A percentile compares a stretch with the other conserved stretches of the same genome.
Conservation (phyloP, 2,888 invertebrate species). For the Pteria penguin region DNA sequence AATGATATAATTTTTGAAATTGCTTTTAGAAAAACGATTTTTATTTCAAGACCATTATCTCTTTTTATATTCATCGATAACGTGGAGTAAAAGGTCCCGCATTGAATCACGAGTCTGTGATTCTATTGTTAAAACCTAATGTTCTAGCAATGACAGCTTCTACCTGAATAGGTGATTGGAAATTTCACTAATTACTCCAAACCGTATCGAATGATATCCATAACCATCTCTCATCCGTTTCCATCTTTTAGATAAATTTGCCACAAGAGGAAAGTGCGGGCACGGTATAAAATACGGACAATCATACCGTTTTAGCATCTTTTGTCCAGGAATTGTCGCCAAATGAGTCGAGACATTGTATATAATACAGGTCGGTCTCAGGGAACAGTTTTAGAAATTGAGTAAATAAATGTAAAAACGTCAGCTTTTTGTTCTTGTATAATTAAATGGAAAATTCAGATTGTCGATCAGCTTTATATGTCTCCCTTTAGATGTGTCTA, state of each 20-base stretch:
- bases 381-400: neutral
- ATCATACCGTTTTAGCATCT: neutral
- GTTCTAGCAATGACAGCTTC: too few species aligned
- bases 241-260: neutral
- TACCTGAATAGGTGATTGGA: neutral
- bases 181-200: neutral
- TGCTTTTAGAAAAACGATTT: too few species aligned
- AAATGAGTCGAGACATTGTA: neutral
- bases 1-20: too few species aligned
- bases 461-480: neutral
- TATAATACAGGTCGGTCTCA: neutral
- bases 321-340: neutral
- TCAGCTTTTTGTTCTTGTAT: neutral
- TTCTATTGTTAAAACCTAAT: too few species aligned
- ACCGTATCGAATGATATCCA: neutral
- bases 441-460: neutral
- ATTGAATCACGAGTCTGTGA: too few species aligned
- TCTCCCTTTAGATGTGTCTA: neutral
- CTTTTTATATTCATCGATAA: too few species aligned
- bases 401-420: constrained; percentile 1
- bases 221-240: neutral
- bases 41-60: too few species aligned
- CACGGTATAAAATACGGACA: neutral
- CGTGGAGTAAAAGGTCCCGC: too few species aligned
- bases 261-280: neutral